A percentile compares a stretch with the other conserved stretches of the same genome.
Conservation (phyloP, 2,113 vertebrate species). For the Dendrocopos noguchii region DNA sequence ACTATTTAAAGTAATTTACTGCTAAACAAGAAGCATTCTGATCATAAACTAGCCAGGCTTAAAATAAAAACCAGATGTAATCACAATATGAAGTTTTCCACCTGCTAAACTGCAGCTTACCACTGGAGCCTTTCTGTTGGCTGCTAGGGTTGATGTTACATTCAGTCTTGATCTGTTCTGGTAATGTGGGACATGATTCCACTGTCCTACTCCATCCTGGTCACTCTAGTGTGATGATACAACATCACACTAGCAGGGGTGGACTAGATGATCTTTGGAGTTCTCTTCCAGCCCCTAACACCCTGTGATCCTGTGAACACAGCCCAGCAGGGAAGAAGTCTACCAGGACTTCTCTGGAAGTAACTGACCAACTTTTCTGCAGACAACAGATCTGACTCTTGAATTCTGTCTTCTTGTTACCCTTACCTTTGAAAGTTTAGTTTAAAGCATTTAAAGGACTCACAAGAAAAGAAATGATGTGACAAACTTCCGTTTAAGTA, state of each 20-base stretch:
- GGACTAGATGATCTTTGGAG: no score
- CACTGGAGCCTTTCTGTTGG: background rate
- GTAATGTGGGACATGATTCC: background rate
- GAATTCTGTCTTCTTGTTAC: background rate
- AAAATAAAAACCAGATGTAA: background rate
- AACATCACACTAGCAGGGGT: no score
- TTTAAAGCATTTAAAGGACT: background rate
- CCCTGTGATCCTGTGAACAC: no score
- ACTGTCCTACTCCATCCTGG: background rate
- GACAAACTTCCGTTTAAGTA: background rate
- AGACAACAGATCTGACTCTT: background rate
- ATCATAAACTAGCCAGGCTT: background rate
- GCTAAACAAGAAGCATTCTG: background rate
- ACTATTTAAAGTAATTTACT: background rate
- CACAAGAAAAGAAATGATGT: background rate
- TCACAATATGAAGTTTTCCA: background rate
- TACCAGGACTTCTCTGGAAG: rapidly evolving
- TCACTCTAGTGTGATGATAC: background rate
- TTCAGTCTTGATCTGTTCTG: background rate
- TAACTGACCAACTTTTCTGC: background rate
- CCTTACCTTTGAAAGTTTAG: background rate
- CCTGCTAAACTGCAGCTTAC: background rate
- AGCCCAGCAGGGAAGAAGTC: background rate
- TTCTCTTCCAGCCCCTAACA: no score
- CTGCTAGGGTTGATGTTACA: background rate